Percentiles rank a stretch among this genome's conserved stretches.
phyloP scores from a whole-genome alignment of 1,140 invertebrate genomes.

The Spodoptera frugiperda region DNA sequence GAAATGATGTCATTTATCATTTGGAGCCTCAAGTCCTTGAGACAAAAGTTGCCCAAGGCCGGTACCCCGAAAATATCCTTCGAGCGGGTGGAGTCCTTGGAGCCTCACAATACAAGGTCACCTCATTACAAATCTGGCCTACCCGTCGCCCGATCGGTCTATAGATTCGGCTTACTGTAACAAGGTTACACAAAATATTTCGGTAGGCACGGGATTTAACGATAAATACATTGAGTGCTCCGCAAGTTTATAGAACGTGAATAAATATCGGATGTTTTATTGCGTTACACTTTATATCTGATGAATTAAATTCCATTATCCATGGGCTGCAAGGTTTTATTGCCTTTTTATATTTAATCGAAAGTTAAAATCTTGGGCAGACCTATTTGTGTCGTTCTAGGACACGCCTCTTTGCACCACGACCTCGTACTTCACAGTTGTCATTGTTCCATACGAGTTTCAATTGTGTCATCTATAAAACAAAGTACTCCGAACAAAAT shows the following conservation, averaged over 20 bases:
- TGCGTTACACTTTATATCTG: background rate
- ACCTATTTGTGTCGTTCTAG: background rate
- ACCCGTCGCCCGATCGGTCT: conserved; percentile 51
- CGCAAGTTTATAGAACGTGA: conserved; percentile 36
- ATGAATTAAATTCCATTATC: too few species aligned
- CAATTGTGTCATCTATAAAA: background rate
- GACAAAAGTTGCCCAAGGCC: conserved; percentile 73
- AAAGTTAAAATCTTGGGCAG: too few species aligned
- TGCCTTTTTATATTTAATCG: background rate
- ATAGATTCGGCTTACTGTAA: conserved; percentile 44
- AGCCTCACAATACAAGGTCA: conserved; percentile 57
- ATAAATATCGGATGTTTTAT: conserved; percentile 28
- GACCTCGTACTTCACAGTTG: background rate
- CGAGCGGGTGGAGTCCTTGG: conserved; percentile 56
- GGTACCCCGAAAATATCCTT: conserved; percentile 75
- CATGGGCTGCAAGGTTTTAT: background rate
- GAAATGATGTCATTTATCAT: conserved; percentile 75
- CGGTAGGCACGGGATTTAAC: conserved; percentile 31
- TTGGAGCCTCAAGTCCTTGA: conserved; percentile 71
- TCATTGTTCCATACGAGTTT: background rate
- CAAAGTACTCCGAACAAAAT: background rate
- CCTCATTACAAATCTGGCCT: conserved; percentile 44
- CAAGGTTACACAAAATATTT: conserved; percentile 44
- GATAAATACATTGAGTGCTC: conserved; percentile 24
- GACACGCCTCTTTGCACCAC: background rate